A percentile compares a stretch with the other conserved stretches of the same genome.
phyloP scores from a whole-genome alignment of 2,113 vertebrate species.

The Mus spicilegus region DNA sequence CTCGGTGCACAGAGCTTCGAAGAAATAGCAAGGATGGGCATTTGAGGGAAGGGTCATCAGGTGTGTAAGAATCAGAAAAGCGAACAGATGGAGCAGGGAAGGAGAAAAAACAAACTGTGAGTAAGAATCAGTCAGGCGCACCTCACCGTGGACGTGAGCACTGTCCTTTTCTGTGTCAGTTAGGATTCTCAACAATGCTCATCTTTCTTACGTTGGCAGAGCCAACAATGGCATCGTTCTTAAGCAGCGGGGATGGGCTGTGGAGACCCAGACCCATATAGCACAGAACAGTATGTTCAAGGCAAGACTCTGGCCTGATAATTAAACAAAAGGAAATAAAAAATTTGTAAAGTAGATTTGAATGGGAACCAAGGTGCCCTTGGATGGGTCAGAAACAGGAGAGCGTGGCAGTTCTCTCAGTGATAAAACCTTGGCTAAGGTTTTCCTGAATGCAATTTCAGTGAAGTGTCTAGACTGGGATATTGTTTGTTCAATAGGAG shows the following conservation, averaged over 20 bases:
- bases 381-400: not conserved
- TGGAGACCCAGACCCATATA: not conserved
- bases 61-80: slow-evolving; percentile 74
- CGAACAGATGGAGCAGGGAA: slow-evolving; percentile 73
- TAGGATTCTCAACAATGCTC: not conserved
- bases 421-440: not conserved
- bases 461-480: not conserved
- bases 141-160: slow-evolving; percentile 73
- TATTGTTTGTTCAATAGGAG: not conserved
- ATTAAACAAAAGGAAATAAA: not conserved
- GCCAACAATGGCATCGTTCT: not conserved
- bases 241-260: not conserved
- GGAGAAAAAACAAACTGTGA: slow-evolving; percentile 83
- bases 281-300: fast-evolving
- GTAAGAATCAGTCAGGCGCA: slow-evolving; percentile 74
- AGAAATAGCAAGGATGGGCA: slow-evolving; percentile 77
- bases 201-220: not conserved
- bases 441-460: not conserved
- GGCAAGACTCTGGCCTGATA: not conserved
- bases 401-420: not conserved
- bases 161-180: slow-evolving; percentile 77
- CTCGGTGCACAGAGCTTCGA: slow-evolving; percentile 93
- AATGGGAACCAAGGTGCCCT: not conserved
- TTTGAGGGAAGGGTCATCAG: slow-evolving; percentile 77
- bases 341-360: not conserved